Conservation (phyloP, 2,113 vertebrate species). For the Cololabis saira region DNA sequence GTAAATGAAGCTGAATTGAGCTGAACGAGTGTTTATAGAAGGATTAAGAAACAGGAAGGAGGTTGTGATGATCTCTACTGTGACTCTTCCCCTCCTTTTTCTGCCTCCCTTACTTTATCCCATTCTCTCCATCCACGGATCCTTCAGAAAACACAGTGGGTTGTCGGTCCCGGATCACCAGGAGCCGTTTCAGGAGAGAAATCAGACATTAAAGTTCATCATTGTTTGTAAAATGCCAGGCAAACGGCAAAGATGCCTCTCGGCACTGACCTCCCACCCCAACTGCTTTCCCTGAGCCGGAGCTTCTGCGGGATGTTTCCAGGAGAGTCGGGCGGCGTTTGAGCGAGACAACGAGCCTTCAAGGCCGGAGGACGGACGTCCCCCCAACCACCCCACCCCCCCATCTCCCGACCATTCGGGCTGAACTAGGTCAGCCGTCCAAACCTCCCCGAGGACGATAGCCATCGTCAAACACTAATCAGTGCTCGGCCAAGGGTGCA, state of each 20-base stretch:
- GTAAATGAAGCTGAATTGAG: too few relatives aligned
- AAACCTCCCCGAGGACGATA: constrained; percentile 21
- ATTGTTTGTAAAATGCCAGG: constrained; percentile 28
- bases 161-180: constrained; percentile 31
- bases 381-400: too few relatives aligned
- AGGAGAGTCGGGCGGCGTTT: not conserved
- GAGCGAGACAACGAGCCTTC: not conserved
- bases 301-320: constrained; percentile 2
- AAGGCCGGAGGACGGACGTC: constrained; percentile 15
- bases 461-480: constrained; percentile 51
- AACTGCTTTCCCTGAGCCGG: not conserved
- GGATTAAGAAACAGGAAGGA: too few relatives aligned
- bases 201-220: constrained; percentile 32
- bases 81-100: not conserved
- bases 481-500: constrained; percentile 42
- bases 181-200: constrained; percentile 48
- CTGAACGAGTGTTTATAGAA: too few relatives aligned
- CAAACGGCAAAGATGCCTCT: constrained; percentile 13
- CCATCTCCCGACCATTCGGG: not conserved
- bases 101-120: not conserved
- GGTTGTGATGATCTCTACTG: too few relatives aligned
- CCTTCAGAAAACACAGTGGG: not conserved
- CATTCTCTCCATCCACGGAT: constrained; percentile 3
- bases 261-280: constrained; percentile 15
- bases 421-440: constrained; percentile 64